Evolutionary conservation across 2,888 invertebrate species (phyloP).

Genomic region (Microplitis manilae): DNA sequence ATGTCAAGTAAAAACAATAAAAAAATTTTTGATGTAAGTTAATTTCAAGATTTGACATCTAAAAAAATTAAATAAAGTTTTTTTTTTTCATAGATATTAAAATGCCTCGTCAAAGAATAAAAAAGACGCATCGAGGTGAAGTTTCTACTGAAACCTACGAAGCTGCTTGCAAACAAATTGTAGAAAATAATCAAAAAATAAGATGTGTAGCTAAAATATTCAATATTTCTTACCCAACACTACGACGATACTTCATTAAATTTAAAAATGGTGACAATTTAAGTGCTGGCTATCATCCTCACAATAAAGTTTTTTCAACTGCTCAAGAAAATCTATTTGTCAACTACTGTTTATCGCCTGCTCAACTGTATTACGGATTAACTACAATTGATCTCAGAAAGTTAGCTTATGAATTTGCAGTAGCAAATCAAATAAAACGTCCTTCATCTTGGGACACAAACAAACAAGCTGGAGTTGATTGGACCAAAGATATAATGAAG

Average conservation of each 20-base stretch:
- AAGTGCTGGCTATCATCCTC: conserved; percentile 21
- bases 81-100: conserved; percentile 1
- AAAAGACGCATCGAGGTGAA: conserved; percentile 20
- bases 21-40: too few relatives aligned
- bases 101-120: conserved; percentile 18
- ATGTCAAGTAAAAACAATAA: too few relatives aligned
- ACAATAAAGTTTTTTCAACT: conserved; percentile 27
- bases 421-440: conserved; percentile 16
- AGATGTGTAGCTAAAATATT: conserved; percentile 4
- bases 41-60: too few relatives aligned
- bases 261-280: not conserved
- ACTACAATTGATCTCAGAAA: conserved; percentile 37
- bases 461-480: not conserved
- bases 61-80: too few relatives aligned
- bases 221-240: not conserved
- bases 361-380: conserved; percentile 27
- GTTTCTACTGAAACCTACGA: not conserved
- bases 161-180: conserved; percentile 19
- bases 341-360: conserved; percentile 15
- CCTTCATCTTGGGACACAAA: conserved; percentile 31
- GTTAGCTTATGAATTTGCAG: conserved; percentile 41
- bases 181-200: conserved; percentile 11
- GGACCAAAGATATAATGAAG: not conserved
- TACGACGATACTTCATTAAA: not conserved
- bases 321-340: conserved; percentile 21